A percentile compares a stretch with the other conserved stretches of the same genome.
phyloP scores from a whole-genome alignment of 2,888 invertebrate species.

The Trichacis sp. region DNA sequence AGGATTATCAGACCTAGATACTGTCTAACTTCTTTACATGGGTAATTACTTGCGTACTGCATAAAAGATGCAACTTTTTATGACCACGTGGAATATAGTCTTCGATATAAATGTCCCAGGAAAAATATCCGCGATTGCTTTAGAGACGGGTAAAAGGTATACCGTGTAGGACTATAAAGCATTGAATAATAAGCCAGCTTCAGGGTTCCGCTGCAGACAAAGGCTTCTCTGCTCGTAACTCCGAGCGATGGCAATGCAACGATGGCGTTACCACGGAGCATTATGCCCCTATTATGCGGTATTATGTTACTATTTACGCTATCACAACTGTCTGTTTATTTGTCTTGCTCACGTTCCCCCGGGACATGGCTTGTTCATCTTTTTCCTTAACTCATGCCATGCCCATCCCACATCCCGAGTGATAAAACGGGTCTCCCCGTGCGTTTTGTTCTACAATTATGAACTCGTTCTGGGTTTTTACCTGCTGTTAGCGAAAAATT shows the following conservation, averaged over 20 bases:
- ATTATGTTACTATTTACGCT: constrained; percentile 68
- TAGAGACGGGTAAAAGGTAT: constrained; percentile 23
- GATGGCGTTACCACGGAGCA: constrained; percentile 53
- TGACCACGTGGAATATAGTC: too few relatives aligned
- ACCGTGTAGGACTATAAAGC: too few relatives aligned
- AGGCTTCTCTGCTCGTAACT: constrained; percentile 56
- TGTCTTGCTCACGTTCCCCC: constrained; percentile 57
- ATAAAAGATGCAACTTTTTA: too few relatives aligned
- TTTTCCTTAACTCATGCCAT: constrained; percentile 15
- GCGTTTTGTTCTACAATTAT: too few relatives aligned
- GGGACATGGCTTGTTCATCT: constrained; percentile 24
- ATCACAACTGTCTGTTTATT: constrained; percentile 59
- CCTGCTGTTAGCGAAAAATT: too few relatives aligned
- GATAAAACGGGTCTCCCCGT: constrained; percentile 7
- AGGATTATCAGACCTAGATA: too few relatives aligned
- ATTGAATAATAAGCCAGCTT: constrained; percentile 50
- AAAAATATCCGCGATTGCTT: too few relatives aligned
- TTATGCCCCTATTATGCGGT: constrained; percentile 65
- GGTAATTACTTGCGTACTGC: too few relatives aligned
- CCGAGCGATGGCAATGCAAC: constrained; percentile 55
- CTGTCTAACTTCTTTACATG: too few relatives aligned
- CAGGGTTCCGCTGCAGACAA: constrained; percentile 50
- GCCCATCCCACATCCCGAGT: constrained; percentile 3
- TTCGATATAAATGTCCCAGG: too few relatives aligned
- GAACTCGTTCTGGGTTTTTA: too few relatives aligned